Conservation (phyloP, 2,888 invertebrate genomes). For the Glyphotaelius pellucidus region DNA sequence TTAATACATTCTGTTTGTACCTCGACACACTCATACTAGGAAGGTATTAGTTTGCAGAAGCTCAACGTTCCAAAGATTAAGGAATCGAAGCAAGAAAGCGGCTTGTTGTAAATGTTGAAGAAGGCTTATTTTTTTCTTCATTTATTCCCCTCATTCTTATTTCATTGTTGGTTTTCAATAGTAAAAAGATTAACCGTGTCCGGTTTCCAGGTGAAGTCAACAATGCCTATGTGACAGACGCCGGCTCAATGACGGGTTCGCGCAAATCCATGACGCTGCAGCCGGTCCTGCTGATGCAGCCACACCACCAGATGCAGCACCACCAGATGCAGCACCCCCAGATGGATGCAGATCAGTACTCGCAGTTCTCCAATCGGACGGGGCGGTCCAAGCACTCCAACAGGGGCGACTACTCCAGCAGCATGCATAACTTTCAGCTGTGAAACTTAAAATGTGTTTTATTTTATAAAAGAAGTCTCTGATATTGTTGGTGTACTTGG, state of each 20-base stretch:
- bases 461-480: not conserved
- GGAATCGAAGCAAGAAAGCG: too few relatives aligned
- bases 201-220: conserved; percentile 88
- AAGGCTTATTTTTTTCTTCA: not conserved
- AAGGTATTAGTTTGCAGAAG: too few relatives aligned
- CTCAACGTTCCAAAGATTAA: too few relatives aligned
- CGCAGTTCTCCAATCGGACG: conserved; percentile 87
- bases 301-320: conserved; percentile 77
- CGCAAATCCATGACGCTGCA: conserved; percentile 91
- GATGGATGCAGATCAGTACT: conserved; percentile 84
- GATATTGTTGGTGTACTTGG: not conserved
- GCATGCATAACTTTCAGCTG: conserved; percentile 84
- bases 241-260: conserved; percentile 89
- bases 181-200: not conserved
- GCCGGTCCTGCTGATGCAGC: conserved; percentile 90
- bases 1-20: too few relatives aligned
- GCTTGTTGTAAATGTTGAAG: not conserved
- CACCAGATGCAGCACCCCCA: conserved; percentile 88
- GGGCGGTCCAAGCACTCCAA: conserved; percentile 80
- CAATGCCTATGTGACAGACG: conserved; percentile 91
- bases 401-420: conserved; percentile 77
- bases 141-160: not conserved
- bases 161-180: not conserved
- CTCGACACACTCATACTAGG: too few relatives aligned
- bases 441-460: conserved; percentile 68